Conservation (phyloP, 2,888 invertebrate genomes). For the Eristalinus aeneus region DNA sequence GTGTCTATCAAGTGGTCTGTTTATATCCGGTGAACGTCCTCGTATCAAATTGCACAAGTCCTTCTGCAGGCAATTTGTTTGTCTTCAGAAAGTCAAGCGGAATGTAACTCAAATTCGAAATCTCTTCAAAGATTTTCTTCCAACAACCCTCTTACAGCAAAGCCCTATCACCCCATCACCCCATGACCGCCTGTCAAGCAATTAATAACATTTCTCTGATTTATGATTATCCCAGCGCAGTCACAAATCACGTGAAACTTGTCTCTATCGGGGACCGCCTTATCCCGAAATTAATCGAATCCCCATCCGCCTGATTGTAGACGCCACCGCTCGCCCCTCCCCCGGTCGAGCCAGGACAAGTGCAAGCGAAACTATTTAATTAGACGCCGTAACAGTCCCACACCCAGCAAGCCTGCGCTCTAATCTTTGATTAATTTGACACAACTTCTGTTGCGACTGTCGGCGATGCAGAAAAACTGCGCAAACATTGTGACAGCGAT, state of each 20-base stretch:
- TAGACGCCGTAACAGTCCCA: conserved; percentile 10
- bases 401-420: background rate
- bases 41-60: no score
- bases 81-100: no score
- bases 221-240: conserved; percentile 45
- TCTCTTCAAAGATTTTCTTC: no score
- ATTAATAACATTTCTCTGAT: conserved; percentile 55
- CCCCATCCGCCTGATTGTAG: background rate
- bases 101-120: no score
- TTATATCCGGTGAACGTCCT: no score
- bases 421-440: conserved; percentile 67
- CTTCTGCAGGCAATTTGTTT: no score
- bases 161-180: background rate
- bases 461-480: conserved; percentile 58
- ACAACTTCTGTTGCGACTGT: conserved; percentile 53
- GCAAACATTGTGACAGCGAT: conserved; percentile 75
- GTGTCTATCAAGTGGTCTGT: no score
- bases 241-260: conserved; percentile 47
- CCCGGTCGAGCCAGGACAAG: background rate
- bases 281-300: conserved; percentile 66
- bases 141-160: background rate
- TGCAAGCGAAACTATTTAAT: conserved; percentile 36
- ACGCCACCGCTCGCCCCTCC: background rate
- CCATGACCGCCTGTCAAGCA: background rate
- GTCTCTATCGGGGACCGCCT: conserved; percentile 44